Percentiles rank a stretch among this genome's conserved stretches.
phyloP scores from a whole-genome alignment of 2,797 vertebrate genomes.

The Ficedula albicollis region DNA sequence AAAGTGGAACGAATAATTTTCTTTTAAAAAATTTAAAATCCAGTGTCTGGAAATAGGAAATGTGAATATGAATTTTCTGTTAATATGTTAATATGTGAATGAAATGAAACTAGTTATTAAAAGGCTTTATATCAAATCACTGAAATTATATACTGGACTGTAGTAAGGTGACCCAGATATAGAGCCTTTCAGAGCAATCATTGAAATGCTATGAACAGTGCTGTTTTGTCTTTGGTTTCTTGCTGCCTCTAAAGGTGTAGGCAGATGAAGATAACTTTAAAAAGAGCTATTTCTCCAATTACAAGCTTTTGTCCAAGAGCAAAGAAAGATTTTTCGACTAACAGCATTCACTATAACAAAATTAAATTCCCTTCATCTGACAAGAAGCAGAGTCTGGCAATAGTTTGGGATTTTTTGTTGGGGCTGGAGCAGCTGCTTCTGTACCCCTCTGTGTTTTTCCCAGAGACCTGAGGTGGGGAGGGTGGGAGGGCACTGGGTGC shows the following conservation, averaged over 20 bases:
- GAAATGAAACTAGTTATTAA: constrained; percentile 52
- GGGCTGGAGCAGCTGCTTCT: not conserved
- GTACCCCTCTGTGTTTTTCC: not conserved
- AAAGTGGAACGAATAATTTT: not conserved
- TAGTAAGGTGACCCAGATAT: constrained; percentile 73
- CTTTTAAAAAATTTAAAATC: constrained; percentile 32
- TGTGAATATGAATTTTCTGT: not conserved
- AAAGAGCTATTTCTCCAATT: constrained; percentile 75
- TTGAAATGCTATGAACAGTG: constrained; percentile 74
- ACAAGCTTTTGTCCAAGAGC: constrained; percentile 76
- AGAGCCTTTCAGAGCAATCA: constrained; percentile 65
- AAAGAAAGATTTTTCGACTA: constrained; percentile 72
- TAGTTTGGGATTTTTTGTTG: not conserved
- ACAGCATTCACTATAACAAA: constrained; percentile 71
- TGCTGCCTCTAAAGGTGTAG: constrained; percentile 72
- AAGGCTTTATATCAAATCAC: constrained; percentile 52
- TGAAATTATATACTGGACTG: constrained; percentile 68
- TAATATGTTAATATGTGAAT: constrained; percentile 29
- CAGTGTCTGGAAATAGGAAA: not conserved
- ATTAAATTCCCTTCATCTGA: constrained; percentile 74
- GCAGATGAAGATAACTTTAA: constrained; percentile 76
- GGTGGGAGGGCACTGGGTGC: not conserved
- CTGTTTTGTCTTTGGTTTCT: constrained; percentile 73
- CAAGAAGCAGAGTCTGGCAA: constrained; percentile 51
- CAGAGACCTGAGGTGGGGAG: not conserved